Evolutionary conservation across 2,797 vertebrate species (phyloP).

Genomic region (Ptychadena robeensis): DNA sequence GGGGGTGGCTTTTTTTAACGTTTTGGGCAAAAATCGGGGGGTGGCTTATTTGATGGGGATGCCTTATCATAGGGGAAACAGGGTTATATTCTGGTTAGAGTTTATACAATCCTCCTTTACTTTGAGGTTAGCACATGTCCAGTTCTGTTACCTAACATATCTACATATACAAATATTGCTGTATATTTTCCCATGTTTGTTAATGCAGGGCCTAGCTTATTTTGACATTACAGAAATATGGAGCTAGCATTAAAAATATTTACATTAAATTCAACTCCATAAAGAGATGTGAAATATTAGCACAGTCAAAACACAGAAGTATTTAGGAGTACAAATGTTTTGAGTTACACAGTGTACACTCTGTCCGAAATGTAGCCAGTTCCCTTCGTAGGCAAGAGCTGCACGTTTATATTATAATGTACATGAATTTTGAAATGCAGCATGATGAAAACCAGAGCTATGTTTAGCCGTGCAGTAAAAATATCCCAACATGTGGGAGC

Average conservation of each 20-base stretch:
- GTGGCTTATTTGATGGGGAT: no score
- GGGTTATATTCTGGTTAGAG: no score
- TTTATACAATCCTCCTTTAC: no score
- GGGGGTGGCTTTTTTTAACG: no score
- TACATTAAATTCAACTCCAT: slow-evolving; percentile 3
- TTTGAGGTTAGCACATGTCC: no score
- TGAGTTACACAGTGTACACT: background rate
- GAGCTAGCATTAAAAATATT: slow-evolving; percentile 2
- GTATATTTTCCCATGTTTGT: background rate
- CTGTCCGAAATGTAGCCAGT: background rate
- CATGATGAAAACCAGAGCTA: slow-evolving; percentile 51
- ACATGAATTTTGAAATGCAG: slow-evolving; percentile 24
- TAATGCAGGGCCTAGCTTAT: background rate
- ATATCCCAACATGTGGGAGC: slow-evolving; percentile 52
- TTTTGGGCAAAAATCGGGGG: no score
- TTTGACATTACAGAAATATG: background rate
- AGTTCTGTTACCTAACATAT: background rate
- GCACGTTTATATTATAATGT: slow-evolving; percentile 19
- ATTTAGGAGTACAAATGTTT: slow-evolving; percentile 4
- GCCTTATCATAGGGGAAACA: no score
- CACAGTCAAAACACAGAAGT: slow-evolving; percentile 6
- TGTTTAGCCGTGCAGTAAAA: slow-evolving; percentile 52
- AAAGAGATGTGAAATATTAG: background rate
- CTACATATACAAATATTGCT: background rate
- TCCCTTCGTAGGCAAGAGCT: background rate